phyloP scores from a whole-genome alignment of 2,113 vertebrate genomes.

The Delphinus delphis region DNA sequence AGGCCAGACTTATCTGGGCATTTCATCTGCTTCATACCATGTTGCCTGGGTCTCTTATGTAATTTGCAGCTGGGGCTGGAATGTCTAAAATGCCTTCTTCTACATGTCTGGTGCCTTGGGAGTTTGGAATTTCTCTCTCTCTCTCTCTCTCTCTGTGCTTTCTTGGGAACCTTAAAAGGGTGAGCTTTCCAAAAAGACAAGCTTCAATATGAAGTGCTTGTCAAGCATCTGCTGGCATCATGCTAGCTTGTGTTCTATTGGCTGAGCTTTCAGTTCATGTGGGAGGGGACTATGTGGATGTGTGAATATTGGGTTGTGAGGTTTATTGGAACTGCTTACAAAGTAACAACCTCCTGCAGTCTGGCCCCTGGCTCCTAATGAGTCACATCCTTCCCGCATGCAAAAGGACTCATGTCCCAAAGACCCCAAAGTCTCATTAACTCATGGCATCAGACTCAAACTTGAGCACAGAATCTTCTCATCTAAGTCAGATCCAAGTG shows the following conservation, averaged over 20 bases:
- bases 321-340: neutral
- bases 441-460: neutral
- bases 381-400: neutral
- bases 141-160: neutral
- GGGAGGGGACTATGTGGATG: neutral
- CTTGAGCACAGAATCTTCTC: neutral
- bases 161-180: neutral
- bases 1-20: neutral
- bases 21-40: neutral
- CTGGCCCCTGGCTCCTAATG: neutral
- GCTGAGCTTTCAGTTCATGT: neutral
- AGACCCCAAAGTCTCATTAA: neutral
- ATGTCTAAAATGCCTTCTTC: neutral
- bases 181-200: neutral
- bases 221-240: neutral
- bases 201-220: neutral
- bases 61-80: neutral
- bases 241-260: neutral
- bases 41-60: neutral
- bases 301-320: neutral
- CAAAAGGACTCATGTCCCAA: neutral
- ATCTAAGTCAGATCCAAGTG: neutral
- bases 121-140: neutral
- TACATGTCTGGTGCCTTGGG: neutral
- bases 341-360: neutral